phyloP scores from a whole-genome alignment of 2,113 vertebrate species.

The Sporophila hypoxantha region DNA sequence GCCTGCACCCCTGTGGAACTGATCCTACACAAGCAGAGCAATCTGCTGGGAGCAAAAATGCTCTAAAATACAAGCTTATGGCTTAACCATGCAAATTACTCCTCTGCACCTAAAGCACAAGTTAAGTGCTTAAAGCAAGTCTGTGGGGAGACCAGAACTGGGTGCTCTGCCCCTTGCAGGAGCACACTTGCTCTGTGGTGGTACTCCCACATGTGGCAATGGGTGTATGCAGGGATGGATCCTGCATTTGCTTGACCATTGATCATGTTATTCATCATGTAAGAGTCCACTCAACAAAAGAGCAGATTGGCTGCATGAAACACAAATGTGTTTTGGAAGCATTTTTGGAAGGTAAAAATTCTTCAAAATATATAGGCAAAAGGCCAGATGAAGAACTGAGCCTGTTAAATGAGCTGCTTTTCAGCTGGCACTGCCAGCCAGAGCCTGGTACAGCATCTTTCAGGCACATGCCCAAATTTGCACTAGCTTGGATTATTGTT shows the following conservation, averaged over 20 bases:
- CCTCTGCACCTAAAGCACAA: not conserved
- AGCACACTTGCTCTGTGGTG: accelerated
- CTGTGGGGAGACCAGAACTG: too few species aligned
- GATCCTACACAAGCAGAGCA: not conserved
- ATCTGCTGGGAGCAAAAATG: not conserved
- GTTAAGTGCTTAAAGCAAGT: not conserved
- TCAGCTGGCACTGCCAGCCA: not conserved
- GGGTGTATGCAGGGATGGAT: not conserved
- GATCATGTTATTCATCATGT: not conserved
- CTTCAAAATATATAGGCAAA: not conserved
- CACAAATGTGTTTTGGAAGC: not conserved
- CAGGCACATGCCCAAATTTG: not conserved
- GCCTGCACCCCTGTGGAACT: not conserved
- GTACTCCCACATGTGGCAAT: not conserved
- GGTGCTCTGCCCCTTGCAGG: not conserved
- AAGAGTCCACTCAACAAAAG: not conserved
- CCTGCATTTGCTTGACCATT: not conserved
- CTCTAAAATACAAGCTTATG: not conserved
- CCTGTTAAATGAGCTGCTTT: not conserved
- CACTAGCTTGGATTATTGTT: not conserved
- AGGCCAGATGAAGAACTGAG: not conserved
- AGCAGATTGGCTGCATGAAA: not conserved
- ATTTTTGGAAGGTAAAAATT: not conserved
- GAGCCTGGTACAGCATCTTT: not conserved
- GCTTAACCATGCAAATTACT: not conserved